A percentile compares a stretch with the other conserved stretches of the same genome.
phyloP scores from a whole-genome alignment of 1,140 invertebrate genomes.

The Heliconius hewitsoni region DNA sequence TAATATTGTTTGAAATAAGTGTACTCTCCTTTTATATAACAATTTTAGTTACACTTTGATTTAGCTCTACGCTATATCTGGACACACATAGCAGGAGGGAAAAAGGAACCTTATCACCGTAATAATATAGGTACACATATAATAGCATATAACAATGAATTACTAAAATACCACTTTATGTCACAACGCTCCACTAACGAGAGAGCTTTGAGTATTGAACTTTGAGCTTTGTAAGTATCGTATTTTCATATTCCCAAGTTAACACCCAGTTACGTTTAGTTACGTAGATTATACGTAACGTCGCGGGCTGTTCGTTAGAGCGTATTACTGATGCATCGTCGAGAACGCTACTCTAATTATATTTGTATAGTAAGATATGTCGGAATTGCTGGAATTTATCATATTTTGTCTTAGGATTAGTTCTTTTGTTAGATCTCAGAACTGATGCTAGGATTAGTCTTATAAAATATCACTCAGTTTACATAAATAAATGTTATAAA shows the following conservation, averaged over 20 bases:
- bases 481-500: too few relatives aligned
- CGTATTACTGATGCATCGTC: slow-evolving; percentile 13
- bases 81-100: too few relatives aligned
- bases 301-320: slow-evolving; percentile 20
- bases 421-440: not conserved
- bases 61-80: too few relatives aligned
- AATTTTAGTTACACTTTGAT: too few relatives aligned
- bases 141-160: not conserved
- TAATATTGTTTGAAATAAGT: too few relatives aligned
- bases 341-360: slow-evolving; percentile 2
- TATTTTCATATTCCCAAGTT: not conserved
- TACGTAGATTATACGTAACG: slow-evolving; percentile 10
- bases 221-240: slow-evolving; percentile 1
- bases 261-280: not conserved
- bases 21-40: too few relatives aligned
- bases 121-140: too few relatives aligned
- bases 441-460: not conserved
- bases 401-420: not conserved
- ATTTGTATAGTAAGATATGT: not conserved
- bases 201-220: slow-evolving; percentile 3
- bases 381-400: not conserved
- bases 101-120: too few relatives aligned
- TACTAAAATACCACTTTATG: not conserved
- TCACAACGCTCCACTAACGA: not conserved
- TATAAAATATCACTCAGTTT: too few relatives aligned